A percentile compares a stretch with the other conserved stretches of the same genome.
These are phyloP conservation scores for Spilosoma lubricipeda DNA, from an alignment of 2,888 invertebrate genomes.

Conservation along the genomic window DNA sequence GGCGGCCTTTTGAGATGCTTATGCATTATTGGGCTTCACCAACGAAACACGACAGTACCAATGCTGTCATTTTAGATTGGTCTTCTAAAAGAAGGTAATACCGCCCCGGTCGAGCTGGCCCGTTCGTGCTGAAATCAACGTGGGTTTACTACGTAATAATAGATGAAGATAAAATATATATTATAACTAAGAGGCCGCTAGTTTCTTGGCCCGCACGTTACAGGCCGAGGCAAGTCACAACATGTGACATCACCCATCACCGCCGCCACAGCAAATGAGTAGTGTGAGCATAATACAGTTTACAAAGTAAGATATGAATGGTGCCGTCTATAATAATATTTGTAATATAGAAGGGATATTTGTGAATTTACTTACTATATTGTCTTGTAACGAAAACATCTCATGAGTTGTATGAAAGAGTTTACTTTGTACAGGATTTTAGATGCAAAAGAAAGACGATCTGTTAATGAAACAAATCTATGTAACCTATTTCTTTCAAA, in stretches of 20 bases:
- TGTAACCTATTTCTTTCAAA: not conserved
- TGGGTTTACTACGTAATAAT: too few relatives aligned
- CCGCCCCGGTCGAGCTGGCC: too few relatives aligned
- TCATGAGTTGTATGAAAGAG: not conserved
- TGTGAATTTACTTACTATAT: not conserved
- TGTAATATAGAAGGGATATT: conserved; percentile 1
- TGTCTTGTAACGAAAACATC: not conserved
- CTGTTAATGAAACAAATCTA: not conserved
- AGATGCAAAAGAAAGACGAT: not conserved
- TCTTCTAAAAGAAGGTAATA: too few relatives aligned
- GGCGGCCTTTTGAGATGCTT: too few relatives aligned
- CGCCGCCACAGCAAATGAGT: conserved; percentile 21
- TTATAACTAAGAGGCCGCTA: not conserved
- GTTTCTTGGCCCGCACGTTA: not conserved
- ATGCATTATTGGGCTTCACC: too few relatives aligned
- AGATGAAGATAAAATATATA: too few relatives aligned
- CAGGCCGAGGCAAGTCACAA: conserved; percentile 15
- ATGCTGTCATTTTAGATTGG: too few relatives aligned
- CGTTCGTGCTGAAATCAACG: too few relatives aligned
- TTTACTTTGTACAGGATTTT: too few relatives aligned
- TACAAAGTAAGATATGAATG: conserved; percentile 8
- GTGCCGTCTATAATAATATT: not conserved
- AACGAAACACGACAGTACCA: too few relatives aligned
- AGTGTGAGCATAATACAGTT: not conserved
- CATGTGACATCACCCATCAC: conserved; percentile 35